Evolutionary conservation across 2,888 invertebrate genomes (phyloP).

Genomic region (Pomacea canaliculata): DNA sequence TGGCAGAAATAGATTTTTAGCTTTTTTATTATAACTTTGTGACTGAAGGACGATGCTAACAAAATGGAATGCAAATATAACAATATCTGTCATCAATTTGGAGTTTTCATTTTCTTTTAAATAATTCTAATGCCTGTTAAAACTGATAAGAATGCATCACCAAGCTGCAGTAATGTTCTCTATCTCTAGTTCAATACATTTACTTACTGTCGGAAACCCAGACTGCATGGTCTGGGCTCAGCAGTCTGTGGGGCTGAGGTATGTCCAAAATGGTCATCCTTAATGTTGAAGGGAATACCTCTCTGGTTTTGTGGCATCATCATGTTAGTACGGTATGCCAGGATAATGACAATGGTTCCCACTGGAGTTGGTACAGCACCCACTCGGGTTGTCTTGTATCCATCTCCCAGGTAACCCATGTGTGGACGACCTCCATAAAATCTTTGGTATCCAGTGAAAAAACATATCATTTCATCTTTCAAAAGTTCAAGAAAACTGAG

Average conservation of each 20-base stretch:
- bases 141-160: too few species aligned
- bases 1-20: too few species aligned
- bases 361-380: slow-evolving; percentile 89
- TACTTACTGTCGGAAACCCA: slow-evolving; percentile 54
- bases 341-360: slow-evolving; percentile 85
- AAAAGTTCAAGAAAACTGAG: too few species aligned
- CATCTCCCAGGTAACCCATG: slow-evolving; percentile 77
- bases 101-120: too few species aligned
- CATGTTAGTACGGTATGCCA: slow-evolving; percentile 91
- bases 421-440: slow-evolving; percentile 65
- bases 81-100: too few species aligned
- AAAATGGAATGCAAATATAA: too few species aligned
- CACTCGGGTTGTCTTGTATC: slow-evolving; percentile 83
- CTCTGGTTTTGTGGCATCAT: slow-evolving; percentile 85
- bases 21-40: too few species aligned
- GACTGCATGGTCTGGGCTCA: slow-evolving; percentile 56
- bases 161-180: too few species aligned
- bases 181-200: background rate
- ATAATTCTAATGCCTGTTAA: too few species aligned
- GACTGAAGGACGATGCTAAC: too few species aligned
- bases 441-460: background rate
- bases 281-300: slow-evolving; percentile 80
- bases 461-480: too few species aligned
- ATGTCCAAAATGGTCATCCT: slow-evolving; percentile 85
- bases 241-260: slow-evolving; percentile 35